Base-by-base conservation (phyloP, 1,140 invertebrate genomes). In the Rhynchophorus ferrugineus region DNA sequence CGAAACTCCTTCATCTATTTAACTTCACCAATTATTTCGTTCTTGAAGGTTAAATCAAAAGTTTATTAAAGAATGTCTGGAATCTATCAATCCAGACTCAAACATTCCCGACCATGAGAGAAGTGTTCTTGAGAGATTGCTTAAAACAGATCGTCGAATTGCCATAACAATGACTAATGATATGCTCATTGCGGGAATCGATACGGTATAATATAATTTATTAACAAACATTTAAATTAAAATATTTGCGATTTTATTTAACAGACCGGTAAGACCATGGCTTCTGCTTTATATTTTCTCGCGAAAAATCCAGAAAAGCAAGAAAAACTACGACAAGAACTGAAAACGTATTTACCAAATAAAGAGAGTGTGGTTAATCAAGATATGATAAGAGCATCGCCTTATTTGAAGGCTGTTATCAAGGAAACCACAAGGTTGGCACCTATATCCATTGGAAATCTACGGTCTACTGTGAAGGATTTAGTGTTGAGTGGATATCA, bases 161-260 rank as follows among this genome's bases (percentile, higher is more conserved):
- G 80, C 80, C 1, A 60, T 74, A 11, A 71, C 78, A 2, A 84
- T 89, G 77, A 78, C 82, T 2, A 72, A 78, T 49, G 86, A 89
- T 63, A 82, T 85, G 76, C 51, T 90, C 17, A 73, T 84, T 46
- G 85, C 83, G n/a, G 85, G 85, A 36, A 77, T 87, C 19, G 85
- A 89, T 69, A 88, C 84, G 56, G 82, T 85, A 29, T 6, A 11
- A 14, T 29, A 29, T 11, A 29, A 29, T 29, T 11, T 29, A 11
- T 29, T 29, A 29, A 5, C 24, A 6, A 29, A 6, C 11, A 6
- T 5, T 29, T 29, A 29, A 29, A 11, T 29, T 29, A 6, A 29
- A 11, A 6, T 29, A 29, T 29, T 29, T 29, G 5, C 24, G 11
- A 29, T 11, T 6, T 29, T 29, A 29, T 54, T 33, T 48, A 54